Base-by-base conservation (phyloP, 2,113 vertebrate species). In the Eidolon helvum region DNA sequence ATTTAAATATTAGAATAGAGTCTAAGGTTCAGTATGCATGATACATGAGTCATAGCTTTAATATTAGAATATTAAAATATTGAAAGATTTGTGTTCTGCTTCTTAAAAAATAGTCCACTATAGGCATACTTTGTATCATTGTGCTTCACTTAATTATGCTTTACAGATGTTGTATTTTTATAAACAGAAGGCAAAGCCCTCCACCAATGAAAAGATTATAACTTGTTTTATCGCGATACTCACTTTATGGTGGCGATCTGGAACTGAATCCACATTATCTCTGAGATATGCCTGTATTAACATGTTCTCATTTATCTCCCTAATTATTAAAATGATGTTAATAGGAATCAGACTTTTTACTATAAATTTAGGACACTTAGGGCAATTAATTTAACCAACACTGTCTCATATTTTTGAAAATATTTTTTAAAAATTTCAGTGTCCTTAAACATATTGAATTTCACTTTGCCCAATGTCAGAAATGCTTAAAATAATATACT, bases 1-100 rank as follows among this genome's bases (percentile, higher is more conserved):
- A 86, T 43, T 74, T 95, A 74, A 50, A 96, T 92, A 88, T 91
- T 84, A 92, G 30, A 72, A 48, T 57, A 84, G 4, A 87, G 14
- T 43, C 10, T 59, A 78, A 86, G 9, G 18, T 89, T 63, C 7
- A 93, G 28, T 33, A 50, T 65, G 45, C 40, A 71, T 1, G 91
- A 53, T 66, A 63, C 82, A 19, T 87, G 22, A 88, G 26, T 40
- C n/a, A 87, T 53, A 59, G 45, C 19, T 69, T 68, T 50, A 95
- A 83, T 8, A 55, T 92, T 40, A 72, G 5, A 5, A 65, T 82
- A 21, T 55, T 95, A 90, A 26, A 63, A 50, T 86, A 69, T 59
- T 82, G 38, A 86, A 83, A 90, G 59, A 77, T 75, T 65, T 82
- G 45, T 86, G 15, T 16, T 74, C 12, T 63, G 1, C 10, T 87